These are phyloP conservation scores for Yponomeuta malinellus DNA, from an alignment of 2,888 invertebrate genomes.

Conservation along the genomic window DNA sequence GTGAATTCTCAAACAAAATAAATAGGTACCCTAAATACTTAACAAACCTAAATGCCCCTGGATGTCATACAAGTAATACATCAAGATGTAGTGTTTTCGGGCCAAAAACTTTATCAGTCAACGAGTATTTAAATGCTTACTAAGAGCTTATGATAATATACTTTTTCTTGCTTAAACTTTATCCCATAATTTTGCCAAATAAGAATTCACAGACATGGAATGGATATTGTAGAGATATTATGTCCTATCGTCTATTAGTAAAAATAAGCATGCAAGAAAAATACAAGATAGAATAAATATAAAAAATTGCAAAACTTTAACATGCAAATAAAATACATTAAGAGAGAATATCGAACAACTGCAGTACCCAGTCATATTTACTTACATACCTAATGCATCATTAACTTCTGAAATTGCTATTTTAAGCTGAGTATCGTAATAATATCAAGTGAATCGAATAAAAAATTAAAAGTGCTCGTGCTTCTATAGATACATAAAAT, in stretches of 20 bases:
- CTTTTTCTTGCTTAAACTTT: neutral
- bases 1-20: neutral
- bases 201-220: slow-evolving; percentile 14
- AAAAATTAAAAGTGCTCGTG: neutral
- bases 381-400: neutral
- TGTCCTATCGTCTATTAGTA: slow-evolving; percentile 1
- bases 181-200: slow-evolving; percentile 4
- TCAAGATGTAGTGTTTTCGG: neutral
- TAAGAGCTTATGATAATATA: slow-evolving; percentile 10
- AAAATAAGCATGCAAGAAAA: slow-evolving; percentile 10
- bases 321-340: slow-evolving; percentile 9
- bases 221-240: slow-evolving; percentile 11
- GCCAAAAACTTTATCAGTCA: slow-evolving; percentile 2
- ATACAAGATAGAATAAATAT: neutral
- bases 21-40: neutral
- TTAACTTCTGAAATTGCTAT: neutral
- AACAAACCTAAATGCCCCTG: neutral
- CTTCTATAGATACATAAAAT: neutral
- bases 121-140: slow-evolving; percentile 14
- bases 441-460: neutral
- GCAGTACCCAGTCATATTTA: neutral
- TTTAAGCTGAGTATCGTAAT: neutral
- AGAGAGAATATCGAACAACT: slow-evolving; percentile 2
- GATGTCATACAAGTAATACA: neutral
- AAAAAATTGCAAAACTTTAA: neutral